These are phyloP conservation scores for Macrophya annulata DNA, from an alignment of 2,888 invertebrate genomes.

Conservation along the genomic window DNA sequence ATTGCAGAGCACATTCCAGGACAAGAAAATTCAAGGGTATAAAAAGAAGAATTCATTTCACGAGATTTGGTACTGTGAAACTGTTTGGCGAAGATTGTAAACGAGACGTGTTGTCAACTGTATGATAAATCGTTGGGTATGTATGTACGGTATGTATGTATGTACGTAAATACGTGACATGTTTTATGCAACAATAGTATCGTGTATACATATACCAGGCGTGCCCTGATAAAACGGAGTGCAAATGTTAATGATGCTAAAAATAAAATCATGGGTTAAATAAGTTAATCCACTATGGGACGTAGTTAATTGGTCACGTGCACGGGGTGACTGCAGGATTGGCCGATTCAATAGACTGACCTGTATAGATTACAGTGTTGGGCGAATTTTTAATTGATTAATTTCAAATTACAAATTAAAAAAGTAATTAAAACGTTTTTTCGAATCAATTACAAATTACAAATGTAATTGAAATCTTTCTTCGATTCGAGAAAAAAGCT, in stretches of 20 bases:
- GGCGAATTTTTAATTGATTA: no score
- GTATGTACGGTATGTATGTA: no score
- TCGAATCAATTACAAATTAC: no score
- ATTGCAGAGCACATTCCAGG: no score
- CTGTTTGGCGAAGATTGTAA: not conserved
- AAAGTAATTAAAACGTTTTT: no score
- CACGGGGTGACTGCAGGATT: constrained; percentile 30
- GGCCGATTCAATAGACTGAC: not conserved
- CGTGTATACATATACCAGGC: not conserved
- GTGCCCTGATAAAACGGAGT: constrained; percentile 1
- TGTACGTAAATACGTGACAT: not conserved
- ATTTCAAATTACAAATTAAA: no score
- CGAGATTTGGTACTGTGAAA: not conserved
- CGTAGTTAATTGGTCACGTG: constrained; percentile 42
- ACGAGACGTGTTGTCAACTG: constrained; percentile 15
- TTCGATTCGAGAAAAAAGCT: no score
- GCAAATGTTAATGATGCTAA: constrained; percentile 49
- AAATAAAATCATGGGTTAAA: constrained; percentile 49
- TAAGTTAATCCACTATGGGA: constrained; percentile 43
- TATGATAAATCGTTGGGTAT: constrained; percentile 25
- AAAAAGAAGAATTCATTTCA: not conserved
- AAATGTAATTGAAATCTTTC: no score
- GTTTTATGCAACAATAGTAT: constrained; percentile 35
- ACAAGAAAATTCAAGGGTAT: not conserved
- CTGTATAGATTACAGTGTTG: not conserved